These are phyloP conservation scores for Porites cylindrica DNA, from an alignment of 92 coral and sea anemone genomes.

Conservation along the genomic window DNA sequence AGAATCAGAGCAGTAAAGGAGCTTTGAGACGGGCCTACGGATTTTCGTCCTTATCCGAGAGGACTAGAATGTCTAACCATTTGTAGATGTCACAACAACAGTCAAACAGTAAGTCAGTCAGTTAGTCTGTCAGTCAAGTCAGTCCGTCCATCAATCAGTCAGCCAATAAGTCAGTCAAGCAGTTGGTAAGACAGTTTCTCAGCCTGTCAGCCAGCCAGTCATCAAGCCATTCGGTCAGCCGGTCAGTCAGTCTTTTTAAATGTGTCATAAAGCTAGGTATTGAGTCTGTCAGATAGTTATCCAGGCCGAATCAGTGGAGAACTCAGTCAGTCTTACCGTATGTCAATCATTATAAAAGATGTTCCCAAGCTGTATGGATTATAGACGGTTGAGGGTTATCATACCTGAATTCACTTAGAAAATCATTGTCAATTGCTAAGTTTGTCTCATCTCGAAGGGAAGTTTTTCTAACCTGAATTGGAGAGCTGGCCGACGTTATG, in stretches of 20 bases:
- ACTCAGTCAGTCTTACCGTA: no score
- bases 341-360: no score
- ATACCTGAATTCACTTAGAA: neutral
- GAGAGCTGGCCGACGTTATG: constrained; percentile 75
- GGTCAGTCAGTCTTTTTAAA: no score
- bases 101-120: neutral
- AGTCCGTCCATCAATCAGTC: neutral
- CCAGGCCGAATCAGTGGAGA: no score
- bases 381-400: no score
- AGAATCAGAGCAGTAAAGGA: no score
- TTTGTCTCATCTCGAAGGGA: neutral
- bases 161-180: neutral
- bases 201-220: neutral
- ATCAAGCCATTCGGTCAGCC: neutral
- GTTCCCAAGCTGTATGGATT: no score
- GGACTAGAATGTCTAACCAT: no score
- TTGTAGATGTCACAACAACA: neutral
- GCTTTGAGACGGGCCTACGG: no score
- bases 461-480: constrained; percentile 64
- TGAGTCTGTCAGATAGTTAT: no score
- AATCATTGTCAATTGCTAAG: neutral
- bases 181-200: neutral
- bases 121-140: neutral
- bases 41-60: no score
- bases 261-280: no score